Evolutionary conservation across 2,888 invertebrate genomes (phyloP).

Genomic region (Mythimna vitellina): DNA sequence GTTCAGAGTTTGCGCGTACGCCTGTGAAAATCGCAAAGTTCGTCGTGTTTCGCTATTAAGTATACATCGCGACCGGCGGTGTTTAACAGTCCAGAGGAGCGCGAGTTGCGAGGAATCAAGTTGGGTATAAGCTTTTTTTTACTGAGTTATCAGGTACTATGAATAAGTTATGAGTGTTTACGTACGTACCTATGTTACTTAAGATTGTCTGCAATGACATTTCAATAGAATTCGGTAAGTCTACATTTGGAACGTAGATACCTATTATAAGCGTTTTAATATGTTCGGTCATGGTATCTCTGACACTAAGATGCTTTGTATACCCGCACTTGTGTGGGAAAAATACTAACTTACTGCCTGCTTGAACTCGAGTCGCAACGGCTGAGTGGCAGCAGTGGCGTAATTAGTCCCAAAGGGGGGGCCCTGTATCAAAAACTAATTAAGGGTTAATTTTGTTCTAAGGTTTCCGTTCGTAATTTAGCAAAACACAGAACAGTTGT

Average conservation of each 20-base stretch:
- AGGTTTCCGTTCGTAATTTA: too few relatives aligned
- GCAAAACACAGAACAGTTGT: too few relatives aligned
- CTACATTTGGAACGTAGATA: not conserved
- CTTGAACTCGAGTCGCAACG: too few relatives aligned
- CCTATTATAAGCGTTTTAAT: not conserved
- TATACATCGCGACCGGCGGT: constrained; percentile 58
- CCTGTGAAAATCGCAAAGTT: constrained; percentile 64
- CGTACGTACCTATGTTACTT: not conserved
- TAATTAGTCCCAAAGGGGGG: too few relatives aligned
- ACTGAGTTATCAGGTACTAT: constrained; percentile 12
- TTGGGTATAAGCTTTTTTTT: constrained; percentile 20
- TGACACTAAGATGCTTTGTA: not conserved
- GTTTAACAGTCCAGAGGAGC: constrained; percentile 71
- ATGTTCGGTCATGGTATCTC: not conserved
- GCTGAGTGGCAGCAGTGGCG: too few relatives aligned
- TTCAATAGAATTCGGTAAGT: not conserved
- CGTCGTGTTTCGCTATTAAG: constrained; percentile 55
- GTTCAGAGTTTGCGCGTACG: constrained; percentile 78
- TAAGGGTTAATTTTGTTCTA: too few relatives aligned
- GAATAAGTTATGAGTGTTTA: constrained; percentile 4
- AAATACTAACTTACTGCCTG: not conserved
- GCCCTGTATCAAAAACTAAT: too few relatives aligned
- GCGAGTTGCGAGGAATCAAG: constrained; percentile 52
- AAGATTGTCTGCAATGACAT: not conserved
- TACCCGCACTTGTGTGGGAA: not conserved